Evolutionary conservation across 2,888 invertebrate genomes (phyloP).

Genomic region (Onchidella celtica): DNA sequence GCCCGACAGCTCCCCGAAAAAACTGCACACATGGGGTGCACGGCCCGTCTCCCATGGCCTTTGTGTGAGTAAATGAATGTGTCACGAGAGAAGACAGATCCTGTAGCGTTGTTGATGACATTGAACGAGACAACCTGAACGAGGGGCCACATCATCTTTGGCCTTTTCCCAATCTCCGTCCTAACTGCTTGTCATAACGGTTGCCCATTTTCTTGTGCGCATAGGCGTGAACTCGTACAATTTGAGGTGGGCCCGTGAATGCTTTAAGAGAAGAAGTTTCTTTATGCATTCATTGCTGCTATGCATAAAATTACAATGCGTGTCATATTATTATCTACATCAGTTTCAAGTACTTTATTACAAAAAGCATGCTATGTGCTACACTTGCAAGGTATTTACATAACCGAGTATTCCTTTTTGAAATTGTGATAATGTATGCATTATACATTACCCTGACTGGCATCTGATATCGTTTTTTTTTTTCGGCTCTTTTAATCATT

Average conservation of each 20-base stretch:
- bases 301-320: too few relatives aligned
- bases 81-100: slow-evolving; percentile 7
- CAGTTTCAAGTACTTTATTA: too few relatives aligned
- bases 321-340: too few relatives aligned
- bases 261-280: too few relatives aligned
- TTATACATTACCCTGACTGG: too few relatives aligned
- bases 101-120: background rate
- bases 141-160: background rate
- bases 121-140: slow-evolving; percentile 11
- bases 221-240: background rate
- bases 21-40: background rate
- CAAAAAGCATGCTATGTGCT: too few relatives aligned
- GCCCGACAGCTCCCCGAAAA: background rate
- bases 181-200: background rate
- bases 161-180: background rate
- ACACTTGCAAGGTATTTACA: too few relatives aligned
- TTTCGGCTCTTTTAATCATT: background rate
- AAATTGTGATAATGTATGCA: too few relatives aligned
- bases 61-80: slow-evolving; percentile 25
- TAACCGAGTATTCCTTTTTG: too few relatives aligned
- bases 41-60: background rate
- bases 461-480: too few relatives aligned
- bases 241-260: background rate
- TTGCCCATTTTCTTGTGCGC: background rate
- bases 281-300: too few relatives aligned